Base-by-base conservation (phyloP, 1,140 invertebrate genomes). In the Amphibalanus amphitrite region DNA sequence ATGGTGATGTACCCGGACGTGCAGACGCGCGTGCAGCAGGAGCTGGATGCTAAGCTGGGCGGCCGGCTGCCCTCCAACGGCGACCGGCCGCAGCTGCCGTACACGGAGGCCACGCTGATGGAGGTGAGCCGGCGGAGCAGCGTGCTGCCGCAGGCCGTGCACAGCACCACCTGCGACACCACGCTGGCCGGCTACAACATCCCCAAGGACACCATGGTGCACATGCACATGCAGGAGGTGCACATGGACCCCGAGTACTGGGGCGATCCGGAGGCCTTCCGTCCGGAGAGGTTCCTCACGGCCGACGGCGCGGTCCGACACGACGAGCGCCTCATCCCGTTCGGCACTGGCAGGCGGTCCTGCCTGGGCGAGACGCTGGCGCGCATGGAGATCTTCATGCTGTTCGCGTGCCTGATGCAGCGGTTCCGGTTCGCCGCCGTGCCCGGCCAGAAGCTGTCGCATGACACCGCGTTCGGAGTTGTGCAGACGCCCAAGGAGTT, bases 161-260 rank as follows among this genome's bases (percentile, higher is more conserved):
- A 90, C 91, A 20, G 82, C 94, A 73, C 91, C 59, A 26, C 47
- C n/a, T n/a, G n/a, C n/a, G n/a, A n/a, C n/a, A n/a, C n/a, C n/a
- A n/a, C n/a, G n/a, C n/a, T n/a, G n/a, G n/a, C 0, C 28, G 76
- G 76, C 1, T 75, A 74, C 69, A 69, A 72, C 10, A 73, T 79
- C 29, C 77, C 78, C 28, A 71, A 74, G 26, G 84, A 85, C n/a
- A 87, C 88, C 0, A 82, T 85, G 38, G 76, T 92, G n/a, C 79
- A 92, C 69, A 80, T 87, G 0, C 87, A 88, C 74, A 78, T 88
- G 29, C 84, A 87, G 74, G 80, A 67, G 75, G 78, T 1, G 81
- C 85, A 73, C 81, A 77, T 77, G 77, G 74, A 30, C 76, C 81
- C n/a, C n/a, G n/a, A n/a, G n/a, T n/a, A n/a, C n/a, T n/a, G n/a